Conservation (phyloP, 2,888 invertebrate species). For the Drosophila subquinaria region DNA sequence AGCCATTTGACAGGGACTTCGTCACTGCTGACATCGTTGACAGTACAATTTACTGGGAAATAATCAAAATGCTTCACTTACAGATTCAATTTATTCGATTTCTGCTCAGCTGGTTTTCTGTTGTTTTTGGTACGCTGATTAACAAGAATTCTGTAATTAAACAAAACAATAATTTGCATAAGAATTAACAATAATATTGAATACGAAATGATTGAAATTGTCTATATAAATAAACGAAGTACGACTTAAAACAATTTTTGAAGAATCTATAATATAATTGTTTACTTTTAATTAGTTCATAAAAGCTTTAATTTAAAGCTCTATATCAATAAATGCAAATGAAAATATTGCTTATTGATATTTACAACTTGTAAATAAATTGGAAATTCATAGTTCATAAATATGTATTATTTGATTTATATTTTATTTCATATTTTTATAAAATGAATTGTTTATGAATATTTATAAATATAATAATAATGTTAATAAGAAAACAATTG, state of each 20-base stretch:
- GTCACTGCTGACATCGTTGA: constrained; percentile 33
- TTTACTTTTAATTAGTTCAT: no score
- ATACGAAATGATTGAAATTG: background rate
- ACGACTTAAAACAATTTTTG: no score
- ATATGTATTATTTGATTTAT: no score
- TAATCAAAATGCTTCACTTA: constrained; percentile 52
- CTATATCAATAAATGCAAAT: no score
- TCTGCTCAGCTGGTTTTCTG: background rate
- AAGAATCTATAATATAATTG: no score
- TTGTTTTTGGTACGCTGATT: background rate
- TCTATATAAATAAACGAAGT: background rate
- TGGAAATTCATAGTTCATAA: no score
- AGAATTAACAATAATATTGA: background rate
- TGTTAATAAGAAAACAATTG: background rate
- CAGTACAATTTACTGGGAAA: constrained; percentile 53
- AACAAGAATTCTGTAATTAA: constrained; percentile 32
- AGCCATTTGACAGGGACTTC: constrained; percentile 40
- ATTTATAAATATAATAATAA: background rate
- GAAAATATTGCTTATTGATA: no score
- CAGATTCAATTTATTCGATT: constrained; percentile 51
- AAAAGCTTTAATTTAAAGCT: no score
- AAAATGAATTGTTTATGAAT: no score
- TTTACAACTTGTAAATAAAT: no score
- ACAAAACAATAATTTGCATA: constrained; percentile 1
- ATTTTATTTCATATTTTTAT: background rate